Evolutionary conservation across 2,113 vertebrate species (phyloP).

Genomic region (Lampris incognitus): DNA sequence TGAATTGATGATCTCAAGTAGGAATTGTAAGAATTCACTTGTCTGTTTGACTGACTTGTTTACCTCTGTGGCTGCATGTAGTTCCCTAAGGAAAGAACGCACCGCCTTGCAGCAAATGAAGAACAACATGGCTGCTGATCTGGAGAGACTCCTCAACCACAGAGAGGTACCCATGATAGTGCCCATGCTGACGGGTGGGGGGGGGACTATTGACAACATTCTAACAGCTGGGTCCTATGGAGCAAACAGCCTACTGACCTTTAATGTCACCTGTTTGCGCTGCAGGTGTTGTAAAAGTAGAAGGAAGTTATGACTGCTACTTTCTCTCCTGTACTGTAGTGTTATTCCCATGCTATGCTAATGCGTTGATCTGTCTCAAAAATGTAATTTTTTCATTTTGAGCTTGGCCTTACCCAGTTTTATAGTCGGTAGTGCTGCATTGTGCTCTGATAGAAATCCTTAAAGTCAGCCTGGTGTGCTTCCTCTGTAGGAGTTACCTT

Average conservation of each 20-base stretch:
- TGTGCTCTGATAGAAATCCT: background rate
- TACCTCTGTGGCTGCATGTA: constrained; percentile 58
- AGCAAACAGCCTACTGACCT: background rate
- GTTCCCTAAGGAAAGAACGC: constrained; percentile 92
- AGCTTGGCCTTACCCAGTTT: too few relatives aligned
- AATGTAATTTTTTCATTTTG: too few relatives aligned
- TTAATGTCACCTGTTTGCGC: too few relatives aligned
- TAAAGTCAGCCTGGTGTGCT: background rate
- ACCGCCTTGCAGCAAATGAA: constrained; percentile 88
- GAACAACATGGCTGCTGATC: constrained; percentile 96
- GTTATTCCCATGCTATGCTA: background rate
- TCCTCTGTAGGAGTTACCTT: background rate
- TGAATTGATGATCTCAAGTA: background rate
- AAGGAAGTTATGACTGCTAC: background rate
- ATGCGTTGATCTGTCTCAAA: background rate
- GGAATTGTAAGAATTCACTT: background rate
- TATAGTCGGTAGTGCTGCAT: background rate
- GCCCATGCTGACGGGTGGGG: background rate
- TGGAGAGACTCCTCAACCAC: constrained; percentile 95
- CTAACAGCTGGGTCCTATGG: background rate
- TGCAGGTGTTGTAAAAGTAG: background rate
- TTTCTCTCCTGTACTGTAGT: background rate
- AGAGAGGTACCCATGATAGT: constrained; percentile 86
- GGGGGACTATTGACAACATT: background rate
- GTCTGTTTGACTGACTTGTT: background rate